Conservation (phyloP, 2,797 vertebrate genomes). For the Buceros bicornis region DNA sequence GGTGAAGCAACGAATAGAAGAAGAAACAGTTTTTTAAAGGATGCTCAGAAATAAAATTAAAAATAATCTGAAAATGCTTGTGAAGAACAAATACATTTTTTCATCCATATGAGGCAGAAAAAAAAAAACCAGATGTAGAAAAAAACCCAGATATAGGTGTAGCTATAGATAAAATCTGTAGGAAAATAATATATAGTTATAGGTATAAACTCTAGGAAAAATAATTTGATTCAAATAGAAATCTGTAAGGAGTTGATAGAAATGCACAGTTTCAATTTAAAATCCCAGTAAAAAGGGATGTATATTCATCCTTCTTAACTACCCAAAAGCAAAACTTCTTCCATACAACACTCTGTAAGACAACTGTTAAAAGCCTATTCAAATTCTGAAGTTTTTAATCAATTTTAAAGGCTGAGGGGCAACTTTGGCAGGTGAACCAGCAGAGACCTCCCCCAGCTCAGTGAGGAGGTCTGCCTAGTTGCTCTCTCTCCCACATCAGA, state of each 20-base stretch:
- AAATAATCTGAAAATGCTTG: background rate
- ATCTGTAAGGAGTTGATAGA: background rate
- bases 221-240: background rate
- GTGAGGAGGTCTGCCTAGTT: background rate
- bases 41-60: background rate
- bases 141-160: no score
- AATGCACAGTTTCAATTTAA: background rate
- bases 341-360: background rate
- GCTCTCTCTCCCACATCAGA: background rate
- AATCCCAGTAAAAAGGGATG: background rate
- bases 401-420: background rate
- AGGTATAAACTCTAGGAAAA: background rate
- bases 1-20: background rate
- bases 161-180: background rate
- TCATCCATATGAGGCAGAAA: background rate
- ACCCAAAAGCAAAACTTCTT: background rate
- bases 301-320: background rate
- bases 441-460: background rate
- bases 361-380: background rate
- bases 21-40: background rate
- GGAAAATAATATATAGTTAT: background rate
- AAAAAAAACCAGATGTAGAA: background rate
- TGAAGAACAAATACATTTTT: background rate
- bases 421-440: background rate
- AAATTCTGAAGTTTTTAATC: background rate